Evolutionary conservation across 2,888 invertebrate species (phyloP).

Genomic region (Trissolcus brochymenae): DNA sequence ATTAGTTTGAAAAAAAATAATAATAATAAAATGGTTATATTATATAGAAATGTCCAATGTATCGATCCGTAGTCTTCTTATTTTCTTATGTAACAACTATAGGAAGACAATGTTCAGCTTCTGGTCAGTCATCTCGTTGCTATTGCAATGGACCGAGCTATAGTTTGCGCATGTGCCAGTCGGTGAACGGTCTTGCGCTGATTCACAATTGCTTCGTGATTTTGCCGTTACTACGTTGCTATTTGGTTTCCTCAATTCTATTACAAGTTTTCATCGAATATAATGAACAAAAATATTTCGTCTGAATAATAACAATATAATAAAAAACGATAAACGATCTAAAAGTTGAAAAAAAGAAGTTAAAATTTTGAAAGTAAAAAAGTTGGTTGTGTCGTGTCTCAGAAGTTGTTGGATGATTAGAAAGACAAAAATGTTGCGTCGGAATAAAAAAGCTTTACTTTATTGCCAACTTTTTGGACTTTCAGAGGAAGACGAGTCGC

Average conservation of each 20-base stretch:
- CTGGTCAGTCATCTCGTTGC: too few species aligned
- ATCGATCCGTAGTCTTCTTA: too few species aligned
- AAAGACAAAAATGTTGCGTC: constrained; percentile 63
- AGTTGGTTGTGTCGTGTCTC: constrained; percentile 14
- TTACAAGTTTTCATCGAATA: background rate
- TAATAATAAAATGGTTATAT: too few species aligned
- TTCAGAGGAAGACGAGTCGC: constrained; percentile 97
- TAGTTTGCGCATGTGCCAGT: constrained; percentile 1
- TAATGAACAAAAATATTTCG: background rate
- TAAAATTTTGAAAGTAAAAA: too few species aligned
- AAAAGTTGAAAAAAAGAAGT: too few species aligned
- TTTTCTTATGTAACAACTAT: too few species aligned
- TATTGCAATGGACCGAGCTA: too few species aligned
- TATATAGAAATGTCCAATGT: too few species aligned
- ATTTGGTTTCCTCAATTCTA: background rate
- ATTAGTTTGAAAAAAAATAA: too few species aligned
- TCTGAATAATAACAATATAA: too few species aligned
- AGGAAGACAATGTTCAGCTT: too few species aligned
- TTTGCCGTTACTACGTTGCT: constrained; percentile 2
- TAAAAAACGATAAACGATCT: background rate
- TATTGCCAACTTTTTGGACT: constrained; percentile 73
- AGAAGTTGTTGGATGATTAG: background rate
- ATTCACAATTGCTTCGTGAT: background rate
- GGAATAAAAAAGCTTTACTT: constrained; percentile 68
- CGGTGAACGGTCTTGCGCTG: constrained; percentile 5